A percentile compares a stretch with the other conserved stretches of the same genome.
Conservation (phyloP, 2,888 invertebrate species). For the Drosophila formosana region DNA sequence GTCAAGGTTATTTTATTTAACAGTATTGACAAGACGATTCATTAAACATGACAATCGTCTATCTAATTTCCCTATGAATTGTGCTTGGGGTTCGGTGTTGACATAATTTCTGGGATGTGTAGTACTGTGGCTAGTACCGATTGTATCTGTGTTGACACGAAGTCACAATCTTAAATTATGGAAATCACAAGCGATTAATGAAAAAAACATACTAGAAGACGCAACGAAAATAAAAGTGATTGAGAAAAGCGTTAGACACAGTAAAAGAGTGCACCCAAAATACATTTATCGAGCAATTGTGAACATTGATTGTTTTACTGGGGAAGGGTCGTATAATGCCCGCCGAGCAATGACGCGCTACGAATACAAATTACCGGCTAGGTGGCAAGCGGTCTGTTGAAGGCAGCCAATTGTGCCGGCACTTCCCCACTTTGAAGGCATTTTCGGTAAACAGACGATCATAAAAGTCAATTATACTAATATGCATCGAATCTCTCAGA, state of each 20-base stretch:
- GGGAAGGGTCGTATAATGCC: background rate
- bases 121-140: too few species aligned
- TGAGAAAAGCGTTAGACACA: background rate
- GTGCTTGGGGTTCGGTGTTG: too few species aligned
- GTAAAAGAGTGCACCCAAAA: background rate
- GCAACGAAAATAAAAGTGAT: background rate
- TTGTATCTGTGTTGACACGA: too few species aligned
- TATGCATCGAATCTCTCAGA: constrained; percentile 61
- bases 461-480: constrained; percentile 68
- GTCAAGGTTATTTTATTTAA: background rate
- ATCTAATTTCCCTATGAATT: too few species aligned
- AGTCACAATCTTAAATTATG: too few species aligned
- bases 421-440: constrained; percentile 12
- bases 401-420: constrained; percentile 11
- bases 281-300: constrained; percentile 10
- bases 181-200: background rate
- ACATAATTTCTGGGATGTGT: too few species aligned
- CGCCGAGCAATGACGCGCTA: background rate
- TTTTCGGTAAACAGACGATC: constrained; percentile 23
- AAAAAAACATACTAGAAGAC: too few species aligned
- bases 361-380: background rate
- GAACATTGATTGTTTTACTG: constrained; percentile 4
- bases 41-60: too few species aligned
- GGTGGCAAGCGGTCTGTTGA: background rate
- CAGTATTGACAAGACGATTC: background rate